Conservation (phyloP, 2,113 vertebrate species). For the Xiphorhynchus elegans region DNA sequence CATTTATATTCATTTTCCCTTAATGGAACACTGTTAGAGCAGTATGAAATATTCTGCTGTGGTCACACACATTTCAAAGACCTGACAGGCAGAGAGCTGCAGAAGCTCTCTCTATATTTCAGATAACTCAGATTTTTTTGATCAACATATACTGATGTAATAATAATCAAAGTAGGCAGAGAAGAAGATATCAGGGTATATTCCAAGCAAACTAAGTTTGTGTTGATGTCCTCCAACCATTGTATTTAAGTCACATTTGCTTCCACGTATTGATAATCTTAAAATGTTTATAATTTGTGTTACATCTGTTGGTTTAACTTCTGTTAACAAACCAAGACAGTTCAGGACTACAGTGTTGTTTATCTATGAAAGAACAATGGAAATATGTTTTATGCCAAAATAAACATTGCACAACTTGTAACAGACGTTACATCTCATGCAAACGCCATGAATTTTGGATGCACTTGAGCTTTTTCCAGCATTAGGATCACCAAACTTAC, state of each 20-base stretch:
- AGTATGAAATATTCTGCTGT: background rate
- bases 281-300: background rate
- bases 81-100: background rate
- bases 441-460: background rate
- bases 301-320: background rate
- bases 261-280: background rate
- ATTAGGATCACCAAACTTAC: background rate
- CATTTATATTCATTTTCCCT: slow-evolving; percentile 9
- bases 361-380: background rate
- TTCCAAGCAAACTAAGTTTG: background rate
- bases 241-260: background rate
- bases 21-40: background rate
- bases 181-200: background rate
- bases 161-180: background rate
- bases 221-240: background rate
- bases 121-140: background rate
- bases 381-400: background rate
- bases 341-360: background rate
- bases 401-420: fast-evolving
- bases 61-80: background rate
- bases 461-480: background rate
- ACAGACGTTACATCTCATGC: background rate
- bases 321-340: background rate
- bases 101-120: background rate
- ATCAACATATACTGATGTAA: background rate